Percentiles rank a stretch among this genome's conserved stretches.
phyloP scores from a whole-genome alignment of 2,888 invertebrate genomes.

The Hecatera dysodea region DNA sequence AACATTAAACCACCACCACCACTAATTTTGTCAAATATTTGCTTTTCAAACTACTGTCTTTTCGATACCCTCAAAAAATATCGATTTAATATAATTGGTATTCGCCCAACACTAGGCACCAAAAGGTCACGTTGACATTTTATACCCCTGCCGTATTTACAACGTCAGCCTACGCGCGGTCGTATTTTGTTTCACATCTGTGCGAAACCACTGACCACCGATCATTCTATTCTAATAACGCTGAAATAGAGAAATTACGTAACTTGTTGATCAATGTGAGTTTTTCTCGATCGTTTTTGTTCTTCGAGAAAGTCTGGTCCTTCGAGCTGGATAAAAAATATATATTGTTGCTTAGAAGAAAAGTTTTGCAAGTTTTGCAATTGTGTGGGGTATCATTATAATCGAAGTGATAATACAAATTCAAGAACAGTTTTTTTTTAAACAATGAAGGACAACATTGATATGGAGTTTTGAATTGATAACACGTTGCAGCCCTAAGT shows the following conservation, averaged over 20 bases:
- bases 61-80: slow-evolving; percentile 2
- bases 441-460: too few relatives aligned
- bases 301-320: neutral
- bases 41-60: neutral
- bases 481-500: too few relatives aligned
- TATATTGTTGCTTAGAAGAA: neutral
- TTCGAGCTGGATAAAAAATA: neutral
- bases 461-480: too few relatives aligned
- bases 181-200: slow-evolving; percentile 34
- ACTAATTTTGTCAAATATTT: too few relatives aligned
- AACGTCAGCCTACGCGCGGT: slow-evolving; percentile 24
- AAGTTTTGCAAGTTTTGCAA: neutral
- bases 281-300: neutral
- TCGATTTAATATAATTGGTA: neutral
- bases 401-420: too few relatives aligned
- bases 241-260: slow-evolving; percentile 8
- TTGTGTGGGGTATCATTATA: neutral
- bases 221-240: neutral
- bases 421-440: neutral
- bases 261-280: neutral
- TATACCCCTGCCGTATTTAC: slow-evolving; percentile 35
- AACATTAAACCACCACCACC: too few relatives aligned
- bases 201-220: neutral
- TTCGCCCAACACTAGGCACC: slow-evolving; percentile 13
- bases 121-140: slow-evolving; percentile 58